These are phyloP conservation scores for Peromyscus polionotus DNA, from an alignment of 2,113 vertebrate genomes.

Conservation along the genomic window DNA sequence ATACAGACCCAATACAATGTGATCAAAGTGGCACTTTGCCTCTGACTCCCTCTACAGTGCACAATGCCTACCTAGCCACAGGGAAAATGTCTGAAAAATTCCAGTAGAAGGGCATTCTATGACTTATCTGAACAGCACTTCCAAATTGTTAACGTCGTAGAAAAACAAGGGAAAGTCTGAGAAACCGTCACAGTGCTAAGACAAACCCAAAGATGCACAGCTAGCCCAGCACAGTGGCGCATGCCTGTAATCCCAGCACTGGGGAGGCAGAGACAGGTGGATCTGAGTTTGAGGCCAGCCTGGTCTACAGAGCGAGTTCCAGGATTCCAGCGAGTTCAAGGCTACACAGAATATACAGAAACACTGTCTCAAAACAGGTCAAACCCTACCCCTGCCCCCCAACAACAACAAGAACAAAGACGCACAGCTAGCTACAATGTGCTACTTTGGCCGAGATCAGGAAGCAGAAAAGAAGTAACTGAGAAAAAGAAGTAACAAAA, in stretches of 20 bases:
- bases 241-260: background rate
- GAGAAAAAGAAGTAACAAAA: background rate
- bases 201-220: background rate
- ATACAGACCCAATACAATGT: accelerated
- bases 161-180: background rate
- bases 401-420: background rate
- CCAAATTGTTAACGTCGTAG: background rate
- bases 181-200: background rate
- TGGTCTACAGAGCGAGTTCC: too few relatives aligned
- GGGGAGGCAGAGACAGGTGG: too few relatives aligned
- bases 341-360: background rate
- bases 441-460: background rate
- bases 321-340: too few relatives aligned
- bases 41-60: background rate
- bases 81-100: background rate
- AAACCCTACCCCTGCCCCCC: background rate
- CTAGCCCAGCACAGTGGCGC: background rate
- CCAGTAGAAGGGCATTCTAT: background rate
- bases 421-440: background rate
- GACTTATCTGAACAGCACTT: background rate
- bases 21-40: background rate
- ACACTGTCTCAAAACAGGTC: background rate
- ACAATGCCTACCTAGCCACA: background rate
- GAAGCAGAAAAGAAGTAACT: background rate
- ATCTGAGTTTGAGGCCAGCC: too few relatives aligned